These are phyloP conservation scores for Machaerirhynchus nigripectus DNA, from an alignment of 2,113 vertebrate species.

Conservation along the genomic window DNA sequence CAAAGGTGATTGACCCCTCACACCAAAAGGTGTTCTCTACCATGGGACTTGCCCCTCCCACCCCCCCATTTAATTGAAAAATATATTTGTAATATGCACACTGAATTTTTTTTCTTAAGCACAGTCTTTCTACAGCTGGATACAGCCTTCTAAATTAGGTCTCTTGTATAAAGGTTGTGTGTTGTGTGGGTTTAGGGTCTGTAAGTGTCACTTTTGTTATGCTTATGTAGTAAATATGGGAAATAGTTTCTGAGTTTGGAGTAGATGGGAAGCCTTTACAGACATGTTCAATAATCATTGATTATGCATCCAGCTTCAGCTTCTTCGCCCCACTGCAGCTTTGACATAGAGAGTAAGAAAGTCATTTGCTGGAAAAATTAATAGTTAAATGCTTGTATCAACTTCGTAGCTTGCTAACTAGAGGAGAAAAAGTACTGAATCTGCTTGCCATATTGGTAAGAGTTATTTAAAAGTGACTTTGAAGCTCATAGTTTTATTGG, in stretches of 20 bases:
- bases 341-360: background rate
- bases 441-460: background rate
- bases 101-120: background rate
- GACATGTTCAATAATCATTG: background rate
- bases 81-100: background rate
- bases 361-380: background rate
- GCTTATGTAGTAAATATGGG: background rate
- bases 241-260: slow-evolving; percentile 26
- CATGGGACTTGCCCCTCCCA: fast-evolving
- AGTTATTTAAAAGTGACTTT: background rate
- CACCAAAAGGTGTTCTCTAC: background rate
- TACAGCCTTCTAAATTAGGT: background rate
- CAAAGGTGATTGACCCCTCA: background rate
- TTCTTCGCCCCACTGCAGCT: background rate
- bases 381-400: background rate
- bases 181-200: background rate
- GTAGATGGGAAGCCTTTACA: slow-evolving; percentile 5
- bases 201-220: background rate
- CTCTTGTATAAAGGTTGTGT: background rate
- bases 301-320: background rate
- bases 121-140: background rate
- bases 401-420: background rate
- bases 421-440: background rate
- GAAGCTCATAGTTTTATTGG: background rate
- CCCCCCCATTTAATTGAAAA: background rate